Base-by-base conservation (phyloP, 1,140 invertebrate genomes). In the Drosophila carrolli region DNA sequence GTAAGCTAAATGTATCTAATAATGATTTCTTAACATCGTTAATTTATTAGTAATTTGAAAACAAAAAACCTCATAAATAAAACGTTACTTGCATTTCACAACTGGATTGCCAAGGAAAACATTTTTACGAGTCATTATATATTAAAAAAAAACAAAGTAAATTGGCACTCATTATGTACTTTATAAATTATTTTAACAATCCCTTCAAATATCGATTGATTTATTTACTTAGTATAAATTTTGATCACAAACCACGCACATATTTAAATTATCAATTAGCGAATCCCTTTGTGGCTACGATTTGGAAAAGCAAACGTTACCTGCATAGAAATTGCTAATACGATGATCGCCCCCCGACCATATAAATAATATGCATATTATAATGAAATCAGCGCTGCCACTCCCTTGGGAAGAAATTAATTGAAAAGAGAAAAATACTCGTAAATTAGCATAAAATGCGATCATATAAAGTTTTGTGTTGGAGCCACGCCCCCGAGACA, bases 371-470 rank as follows among this genome's bases (percentile, higher is more conserved):
- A 41, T 57, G 53, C 23, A 63, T 44, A 43, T 60, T 60, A 43
- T 60, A 63, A 63, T 63, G 60, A 16, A 60, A 63, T 60, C 60
- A 60, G 38, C 50, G 51, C 29, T 41, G 66, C 48, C 60, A 35
- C 55, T 47, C 43, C 56, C 41, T n/a, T 44, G 48, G 41, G 51
- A 29, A 37, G 29, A 71, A 81, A 75, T 81, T 78, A 86, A 81
- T 86, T 81, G 74, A 83, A 80, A 86, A 48, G 51, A 44, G 61
- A 78, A 67, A 72, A 59, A 56, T 58, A 59, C 65, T 81, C 73
- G 57, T 77, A 77, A 78, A 85, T 85, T 81, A 78, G 81, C 81
- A 86, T 86, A 86, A 85, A 85, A 70, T 79, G 51, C 55, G 60
- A 75, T 66, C 61, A 48, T 75, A 75, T 50, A 60, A 68, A 60